Percentiles rank a stretch among this genome's conserved stretches.
Evolutionary conservation across 1,140 invertebrate species (phyloP).

Genomic region (Drosophila setifemur): DNA sequence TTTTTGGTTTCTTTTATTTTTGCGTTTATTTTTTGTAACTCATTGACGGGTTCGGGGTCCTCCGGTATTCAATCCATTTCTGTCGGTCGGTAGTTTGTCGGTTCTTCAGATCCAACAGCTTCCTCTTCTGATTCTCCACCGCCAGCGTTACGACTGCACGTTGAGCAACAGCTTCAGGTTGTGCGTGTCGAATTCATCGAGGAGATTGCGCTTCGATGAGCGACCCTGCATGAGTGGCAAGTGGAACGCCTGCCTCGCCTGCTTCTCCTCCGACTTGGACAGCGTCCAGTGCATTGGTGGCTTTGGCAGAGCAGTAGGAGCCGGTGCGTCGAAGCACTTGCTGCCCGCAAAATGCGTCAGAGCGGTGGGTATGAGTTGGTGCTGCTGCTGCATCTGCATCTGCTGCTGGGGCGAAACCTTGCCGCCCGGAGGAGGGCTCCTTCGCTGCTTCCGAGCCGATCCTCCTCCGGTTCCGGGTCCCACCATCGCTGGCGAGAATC

Average conservation of each 20-base stretch:
- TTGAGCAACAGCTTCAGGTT: conserved; percentile 84
- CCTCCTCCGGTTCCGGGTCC: conserved; percentile 22
- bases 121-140: conserved; percentile 25
- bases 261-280: conserved; percentile 63
- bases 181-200: conserved; percentile 82
- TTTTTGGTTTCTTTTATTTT: conserved; percentile 46
- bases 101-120: conserved; percentile 11
- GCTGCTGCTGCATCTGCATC: conserved; percentile 29
- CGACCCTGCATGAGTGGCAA: conserved; percentile 47
- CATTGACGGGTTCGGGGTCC: conserved; percentile 67
- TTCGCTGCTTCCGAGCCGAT: conserved; percentile 69
- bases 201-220: conserved; percentile 78
- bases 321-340: conserved; percentile 86
- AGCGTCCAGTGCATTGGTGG: conserved; percentile 85
- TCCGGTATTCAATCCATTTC: conserved; percentile 38
- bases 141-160: conserved; percentile 83
- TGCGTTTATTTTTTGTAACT: conserved; percentile 45
- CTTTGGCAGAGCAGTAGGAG: conserved; percentile 85
- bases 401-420: conserved; percentile 68
- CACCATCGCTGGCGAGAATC: conserved; percentile 47
- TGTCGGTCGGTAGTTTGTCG: conserved; percentile 5
- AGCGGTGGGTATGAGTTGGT: conserved; percentile 75
- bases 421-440: conserved; percentile 63
- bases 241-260: conserved; percentile 54
- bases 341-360: conserved; percentile 85